Percentiles rank a stretch among this genome's conserved stretches.
phyloP scores from a whole-genome alignment of 2,888 invertebrate genomes.

The Philonicus albiceps region DNA sequence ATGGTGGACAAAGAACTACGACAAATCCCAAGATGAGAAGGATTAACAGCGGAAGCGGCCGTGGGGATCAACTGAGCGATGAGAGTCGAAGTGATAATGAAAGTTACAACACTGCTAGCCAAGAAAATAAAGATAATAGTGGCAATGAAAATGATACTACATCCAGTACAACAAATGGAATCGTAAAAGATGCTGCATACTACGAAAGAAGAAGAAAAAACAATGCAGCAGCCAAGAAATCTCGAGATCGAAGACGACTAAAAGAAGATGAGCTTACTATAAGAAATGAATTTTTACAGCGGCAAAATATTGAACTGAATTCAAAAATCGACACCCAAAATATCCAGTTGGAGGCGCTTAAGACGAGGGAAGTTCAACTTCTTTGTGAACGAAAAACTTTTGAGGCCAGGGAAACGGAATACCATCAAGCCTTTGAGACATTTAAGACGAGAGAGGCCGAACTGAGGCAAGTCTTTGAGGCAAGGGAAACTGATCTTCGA shows the following conservation, averaged over 20 bases:
- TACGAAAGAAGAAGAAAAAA: constrained; percentile 89
- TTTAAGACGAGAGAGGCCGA: neutral
- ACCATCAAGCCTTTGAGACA: neutral
- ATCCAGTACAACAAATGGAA: constrained; percentile 48
- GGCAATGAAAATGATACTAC: constrained; percentile 42
- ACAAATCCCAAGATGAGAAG: constrained; percentile 79
- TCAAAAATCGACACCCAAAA: constrained; percentile 73
- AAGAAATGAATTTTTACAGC: constrained; percentile 84
- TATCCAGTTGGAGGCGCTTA: constrained; percentile 66
- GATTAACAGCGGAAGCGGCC: constrained; percentile 58
- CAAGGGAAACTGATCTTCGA: neutral
- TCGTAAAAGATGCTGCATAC: constrained; percentile 80
- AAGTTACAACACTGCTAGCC: constrained; percentile 49
- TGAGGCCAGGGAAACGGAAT: neutral
- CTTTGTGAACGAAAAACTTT: neutral
- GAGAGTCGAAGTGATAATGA: constrained; percentile 57
- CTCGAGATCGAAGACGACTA: constrained; percentile 85
- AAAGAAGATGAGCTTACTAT: constrained; percentile 94
- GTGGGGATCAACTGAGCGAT: constrained; percentile 45
- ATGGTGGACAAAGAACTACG: constrained; percentile 67
- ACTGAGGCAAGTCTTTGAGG: neutral
- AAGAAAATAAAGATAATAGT: constrained; percentile 24
- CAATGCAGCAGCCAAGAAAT: constrained; percentile 94
- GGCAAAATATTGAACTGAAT: constrained; percentile 82
- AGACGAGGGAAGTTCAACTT: neutral